These are phyloP conservation scores for Phortica magna DNA, from an alignment of 2,888 invertebrate genomes.

Conservation along the genomic window DNA sequence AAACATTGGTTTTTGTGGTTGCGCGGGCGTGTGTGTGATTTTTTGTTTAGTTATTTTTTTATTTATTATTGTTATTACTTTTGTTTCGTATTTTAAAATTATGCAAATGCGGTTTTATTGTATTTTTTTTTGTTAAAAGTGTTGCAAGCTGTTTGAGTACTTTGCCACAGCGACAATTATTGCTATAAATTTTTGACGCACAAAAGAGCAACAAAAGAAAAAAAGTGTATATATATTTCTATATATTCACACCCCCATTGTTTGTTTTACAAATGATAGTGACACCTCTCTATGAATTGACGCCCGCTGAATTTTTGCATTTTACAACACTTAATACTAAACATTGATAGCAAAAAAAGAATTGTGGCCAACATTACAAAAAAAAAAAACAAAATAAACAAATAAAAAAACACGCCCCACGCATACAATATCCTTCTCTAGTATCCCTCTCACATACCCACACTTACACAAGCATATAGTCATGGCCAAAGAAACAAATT, in stretches of 20 bases:
- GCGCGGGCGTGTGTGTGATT: conserved; percentile 40
- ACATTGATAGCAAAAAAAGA: background rate
- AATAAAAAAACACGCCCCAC: background rate
- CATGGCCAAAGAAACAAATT: conserved; percentile 61
- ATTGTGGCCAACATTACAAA: background rate
- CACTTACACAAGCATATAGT: background rate
- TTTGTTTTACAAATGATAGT: conserved; percentile 60
- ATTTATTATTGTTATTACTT: background rate
- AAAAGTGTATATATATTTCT: background rate
- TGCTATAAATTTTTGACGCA: background rate
- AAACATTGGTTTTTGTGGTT: conserved; percentile 65
- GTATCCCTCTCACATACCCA: background rate
- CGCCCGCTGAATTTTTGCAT: conserved; percentile 18
- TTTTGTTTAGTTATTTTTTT: conserved; percentile 43
- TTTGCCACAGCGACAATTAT: background rate
- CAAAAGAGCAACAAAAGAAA: background rate
- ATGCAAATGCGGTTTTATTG: conserved; percentile 61
- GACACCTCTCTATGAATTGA: conserved; percentile 30
- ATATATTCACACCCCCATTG: conserved; percentile 50
- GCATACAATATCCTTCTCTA: background rate
- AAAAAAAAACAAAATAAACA: background rate
- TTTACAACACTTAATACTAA: background rate
- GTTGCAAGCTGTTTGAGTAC: background rate
- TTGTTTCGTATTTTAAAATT: conserved; percentile 44
- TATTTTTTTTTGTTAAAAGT: conserved; percentile 40